Base-by-base conservation (phyloP, 2,797 vertebrate species). In the Micrastur ruficollis region DNA sequence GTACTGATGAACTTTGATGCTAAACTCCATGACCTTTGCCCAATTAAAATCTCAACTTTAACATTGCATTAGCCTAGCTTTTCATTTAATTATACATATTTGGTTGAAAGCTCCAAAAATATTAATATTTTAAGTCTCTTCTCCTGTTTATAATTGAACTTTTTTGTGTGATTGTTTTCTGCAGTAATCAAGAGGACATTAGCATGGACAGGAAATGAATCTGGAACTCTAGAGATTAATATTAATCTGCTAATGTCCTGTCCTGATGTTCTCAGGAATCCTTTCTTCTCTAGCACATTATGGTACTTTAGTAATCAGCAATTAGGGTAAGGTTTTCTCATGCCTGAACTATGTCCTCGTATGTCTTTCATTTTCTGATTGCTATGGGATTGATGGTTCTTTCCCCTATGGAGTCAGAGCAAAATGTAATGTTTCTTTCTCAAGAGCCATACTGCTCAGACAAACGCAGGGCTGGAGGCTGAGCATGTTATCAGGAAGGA, bases 151-250 rank as follows among this genome's bases (percentile, higher is more conserved):
- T 96, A 98, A 98, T 98, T 96, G 66, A 97, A 97, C 80, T 97
- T 97, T 97, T 97, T 95, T 90, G 88, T 95, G 86, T 97, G 96
- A 96, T 98, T 98, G 97, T 98, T 98, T 97, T 96, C 95, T 97
- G 86, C 94, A 90, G 96, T 97, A 98, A 98, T 98, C 96, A 98
- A 97, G 97, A 97, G 89, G 95, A 96, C 97, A 98, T 98, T 98
- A 98, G 96, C 97, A 95, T 97, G 95, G 96, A 95, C 94, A 97
- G 97, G 96, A 98, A 98, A 97, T 97, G 98, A 98, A 98, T 98
- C 98, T 98, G 95, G 97, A 97, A 98, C 98, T 98, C 97, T 89
- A 94, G 96, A 98, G 98, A 98, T 98, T 98, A 98, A 97, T 97
- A 97, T 97, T 97, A 98, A 98, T 98, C 98, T 98, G 97, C 94